These are phyloP conservation scores for Adelognathus sp. DNA, from an alignment of 2,888 invertebrate species.

Conservation along the genomic window DNA sequence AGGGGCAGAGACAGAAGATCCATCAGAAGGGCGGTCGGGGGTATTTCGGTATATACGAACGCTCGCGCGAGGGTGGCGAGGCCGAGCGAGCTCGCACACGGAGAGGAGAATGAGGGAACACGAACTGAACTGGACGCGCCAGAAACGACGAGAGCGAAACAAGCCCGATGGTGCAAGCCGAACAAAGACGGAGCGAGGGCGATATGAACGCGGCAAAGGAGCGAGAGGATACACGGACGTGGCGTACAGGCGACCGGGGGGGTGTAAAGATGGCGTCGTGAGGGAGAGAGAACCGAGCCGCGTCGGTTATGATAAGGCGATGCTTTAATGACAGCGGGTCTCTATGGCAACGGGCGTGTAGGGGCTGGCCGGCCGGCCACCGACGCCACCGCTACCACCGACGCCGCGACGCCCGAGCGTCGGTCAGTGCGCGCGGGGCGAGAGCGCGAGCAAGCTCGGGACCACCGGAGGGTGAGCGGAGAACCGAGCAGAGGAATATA, in stretches of 20 bases:
- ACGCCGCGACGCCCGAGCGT: conserved; percentile 79
- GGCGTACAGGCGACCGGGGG: conserved; percentile 65
- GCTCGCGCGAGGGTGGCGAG: conserved; percentile 33
- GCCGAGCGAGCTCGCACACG: conserved; percentile 26
- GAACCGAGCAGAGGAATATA: conserved; percentile 40
- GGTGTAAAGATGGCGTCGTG: conserved; percentile 80
- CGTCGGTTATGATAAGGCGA: conserved; percentile 81
- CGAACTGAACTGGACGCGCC: conserved; percentile 33
- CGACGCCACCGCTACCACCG: conserved; percentile 65
- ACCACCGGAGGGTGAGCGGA: conserved; percentile 58
- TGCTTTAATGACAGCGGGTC: conserved; percentile 81
- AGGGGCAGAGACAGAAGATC: conserved; percentile 50
- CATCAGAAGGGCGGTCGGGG: conserved; percentile 25
- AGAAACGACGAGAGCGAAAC: conserved; percentile 23
- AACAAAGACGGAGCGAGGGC: conserved; percentile 26
- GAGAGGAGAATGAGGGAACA: conserved; percentile 42
- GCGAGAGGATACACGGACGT: conserved; percentile 60
- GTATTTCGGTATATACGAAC: conserved; percentile 45
- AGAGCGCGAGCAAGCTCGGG: conserved; percentile 52
- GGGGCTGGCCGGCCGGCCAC: conserved; percentile 73
- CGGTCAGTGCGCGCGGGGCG: conserved; percentile 76
- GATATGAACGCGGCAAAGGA: conserved; percentile 40
- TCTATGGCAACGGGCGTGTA: conserved; percentile 78
- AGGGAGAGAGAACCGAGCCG: no score
- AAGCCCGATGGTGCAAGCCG: conserved; percentile 32